Base-by-base conservation (phyloP, 1,140 invertebrate genomes). In the Magallana ariakensis region DNA sequence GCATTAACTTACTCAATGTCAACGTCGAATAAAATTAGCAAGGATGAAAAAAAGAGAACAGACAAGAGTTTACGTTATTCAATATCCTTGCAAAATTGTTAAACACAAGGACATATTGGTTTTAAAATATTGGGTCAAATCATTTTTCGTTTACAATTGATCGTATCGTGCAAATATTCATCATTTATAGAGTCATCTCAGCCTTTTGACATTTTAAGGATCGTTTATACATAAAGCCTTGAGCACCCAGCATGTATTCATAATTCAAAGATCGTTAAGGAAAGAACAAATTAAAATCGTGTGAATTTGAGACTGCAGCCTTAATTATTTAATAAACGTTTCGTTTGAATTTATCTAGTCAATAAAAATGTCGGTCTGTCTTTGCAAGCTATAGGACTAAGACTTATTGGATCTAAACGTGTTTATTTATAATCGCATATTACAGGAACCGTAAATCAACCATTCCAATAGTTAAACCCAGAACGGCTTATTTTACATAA, bases 1-100 rank as follows among this genome's bases (percentile, higher is more conserved):
- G 22, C 19, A 75, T 19, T 75, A 19, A 75, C 66, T 75, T 75
- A 75, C 66, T 75, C 66, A 75, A 26, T 75, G 66, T 26, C 66
- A 75, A 75, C 22, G 66, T 75, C 58, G 58, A 62, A 19, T 62
- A 16, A 75, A 75, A 26, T 75, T 46, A 0, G 58, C 33, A 46
- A 46, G 33, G 33, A 26, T 75, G 66, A 75, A 75, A 33, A 33
- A 46, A 46, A 75, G 33, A 75, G 66, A 75, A 75, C 11, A 75
- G 66, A 75, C 22, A 16, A 75, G 11, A 11, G 4, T 22, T 11
- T 13, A 5, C 11, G 66, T 75, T 75, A 75, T 75, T 75, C 13
- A 13, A 75, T 75, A n/a, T 60, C n/a, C n/a, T n/a, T 60, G n/a
- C 22, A 22, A 75, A 46, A 46, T 46, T 4, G 66, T 26, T 75